Base-by-base conservation (phyloP, 1,140 invertebrate genomes). In the Sycophaga agraensis region DNA sequence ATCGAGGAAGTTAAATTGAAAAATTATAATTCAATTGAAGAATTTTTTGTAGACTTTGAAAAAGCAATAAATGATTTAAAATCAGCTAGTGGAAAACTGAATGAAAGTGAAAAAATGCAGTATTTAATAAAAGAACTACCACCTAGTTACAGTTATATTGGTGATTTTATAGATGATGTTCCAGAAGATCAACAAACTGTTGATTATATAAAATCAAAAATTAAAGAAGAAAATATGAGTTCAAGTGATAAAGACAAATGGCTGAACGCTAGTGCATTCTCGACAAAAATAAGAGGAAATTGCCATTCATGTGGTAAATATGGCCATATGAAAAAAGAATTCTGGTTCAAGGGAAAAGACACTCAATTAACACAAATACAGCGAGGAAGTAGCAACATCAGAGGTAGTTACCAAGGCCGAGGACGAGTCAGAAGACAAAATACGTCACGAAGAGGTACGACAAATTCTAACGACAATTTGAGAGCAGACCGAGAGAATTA, bases 131-230 rank as follows among this genome's bases (percentile, higher is more conserved):
- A 61, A 73, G 68, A 70, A 49, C 24, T 64, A 42, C 63, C 56
- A 28, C 19, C 56, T 21, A 55, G 49, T 28, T 64, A 54, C 11
- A 59, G 56, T 28, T 51, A 42, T 22, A 64, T 64, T 49, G 63
- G 63, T 12, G 49, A 59, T 39, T 59, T 64, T 31, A 55, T 64
- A 1, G 63, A 64, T 21, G 22, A 54, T 7, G 16, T 64, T 1
- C 67, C 70, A 64, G 69, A 73, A 68, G 56, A 75, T 67, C 63
- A 77, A 70, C 65, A 63, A 68, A 78, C 74, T 48, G 70, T 75
- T 6, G 72, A 79, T 40, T 78, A 77, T 71, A 61, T 79, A 53
- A 50, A 63, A 19, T 69, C 61, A 45, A 77, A 78, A 73, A 77
- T 79, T 60, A 75, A 73, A 68, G 64, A 64, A 69, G 75, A 72